phyloP scores from a whole-genome alignment of 1,140 invertebrate genomes.

The Solenopsis fugax region DNA sequence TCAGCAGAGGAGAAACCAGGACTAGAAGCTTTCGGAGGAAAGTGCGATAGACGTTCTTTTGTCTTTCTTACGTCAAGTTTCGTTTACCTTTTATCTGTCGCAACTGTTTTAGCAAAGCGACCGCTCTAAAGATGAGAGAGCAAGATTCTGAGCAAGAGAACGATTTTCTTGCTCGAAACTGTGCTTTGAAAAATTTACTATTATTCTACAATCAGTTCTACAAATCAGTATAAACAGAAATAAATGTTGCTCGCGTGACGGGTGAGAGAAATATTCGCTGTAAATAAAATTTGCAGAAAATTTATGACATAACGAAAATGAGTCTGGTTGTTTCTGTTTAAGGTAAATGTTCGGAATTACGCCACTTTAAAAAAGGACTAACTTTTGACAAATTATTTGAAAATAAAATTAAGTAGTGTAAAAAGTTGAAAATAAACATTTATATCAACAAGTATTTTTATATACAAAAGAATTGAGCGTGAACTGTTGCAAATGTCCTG shows the following conservation, averaged over 20 bases:
- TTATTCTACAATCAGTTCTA: neutral
- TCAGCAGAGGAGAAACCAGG: slow-evolving; percentile 22
- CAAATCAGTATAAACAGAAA: neutral
- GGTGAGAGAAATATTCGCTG: neutral
- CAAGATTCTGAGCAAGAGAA: neutral
- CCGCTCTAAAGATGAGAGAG: slow-evolving; percentile 39
- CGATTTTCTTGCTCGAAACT: neutral
- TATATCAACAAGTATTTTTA: too few species aligned
- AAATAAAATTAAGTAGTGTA: too few species aligned
- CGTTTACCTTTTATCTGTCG: slow-evolving; percentile 69
- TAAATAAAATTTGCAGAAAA: slow-evolving; percentile 3
- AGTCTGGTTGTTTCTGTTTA: neutral
- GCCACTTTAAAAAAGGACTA: too few species aligned
- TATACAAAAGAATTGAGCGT: too few species aligned
- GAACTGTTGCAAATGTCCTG: too few species aligned
- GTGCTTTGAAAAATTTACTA: slow-evolving; percentile 26
- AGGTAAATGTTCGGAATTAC: too few species aligned
- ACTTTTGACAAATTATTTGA: too few species aligned
- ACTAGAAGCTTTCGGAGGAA: slow-evolving; percentile 66
- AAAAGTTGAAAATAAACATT: too few species aligned
- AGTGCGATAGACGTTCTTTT: slow-evolving; percentile 60
- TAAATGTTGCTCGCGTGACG: neutral
- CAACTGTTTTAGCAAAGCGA: slow-evolving; percentile 61
- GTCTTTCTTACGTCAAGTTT: slow-evolving; percentile 68
- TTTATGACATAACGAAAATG: neutral